Conservation (phyloP, 2,888 invertebrate genomes). For the Buathra laborator region DNA sequence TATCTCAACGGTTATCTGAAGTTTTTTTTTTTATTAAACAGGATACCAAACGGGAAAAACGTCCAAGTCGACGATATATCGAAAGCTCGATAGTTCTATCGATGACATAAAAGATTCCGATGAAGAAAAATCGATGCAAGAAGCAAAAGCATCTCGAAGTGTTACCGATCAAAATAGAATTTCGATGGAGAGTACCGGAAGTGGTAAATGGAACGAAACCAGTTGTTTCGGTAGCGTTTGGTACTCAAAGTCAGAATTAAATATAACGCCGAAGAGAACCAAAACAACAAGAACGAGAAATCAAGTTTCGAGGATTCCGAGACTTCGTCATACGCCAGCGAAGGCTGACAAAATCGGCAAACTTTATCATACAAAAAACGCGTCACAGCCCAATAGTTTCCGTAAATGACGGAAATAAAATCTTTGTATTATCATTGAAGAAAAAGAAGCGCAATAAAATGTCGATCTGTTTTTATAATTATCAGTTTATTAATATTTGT, state of each 20-base stretch:
- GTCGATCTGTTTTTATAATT: background rate
- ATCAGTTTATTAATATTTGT: background rate
- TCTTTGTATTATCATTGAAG: background rate
- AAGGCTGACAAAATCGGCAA: constrained; percentile 9
- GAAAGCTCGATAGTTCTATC: constrained; percentile 18
- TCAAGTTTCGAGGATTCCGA: constrained; percentile 65
- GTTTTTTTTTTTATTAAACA: background rate
- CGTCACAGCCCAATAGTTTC: constrained; percentile 24
- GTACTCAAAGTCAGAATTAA: constrained; percentile 66
- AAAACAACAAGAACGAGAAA: constrained; percentile 21
- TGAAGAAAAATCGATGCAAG: constrained; percentile 13
- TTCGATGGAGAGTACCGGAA: constrained; percentile 19
- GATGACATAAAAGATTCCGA: constrained; percentile 22
- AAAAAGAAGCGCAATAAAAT: background rate
- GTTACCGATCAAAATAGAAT: background rate
- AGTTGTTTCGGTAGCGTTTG: constrained; percentile 59
- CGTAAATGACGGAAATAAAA: constrained; percentile 15
- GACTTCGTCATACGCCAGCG: constrained; percentile 52
- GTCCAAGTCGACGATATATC: background rate
- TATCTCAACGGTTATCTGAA: no score
- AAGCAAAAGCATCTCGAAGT: background rate
- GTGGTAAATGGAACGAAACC: constrained; percentile 60
- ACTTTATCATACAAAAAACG: constrained; percentile 26
- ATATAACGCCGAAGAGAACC: constrained; percentile 24
- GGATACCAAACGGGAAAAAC: constrained; percentile 45